Evolutionary conservation across 1,140 invertebrate genomes (phyloP), one percentile per base, ranked within the genome.

Genomic region (Microplitis demolitor): DNA sequence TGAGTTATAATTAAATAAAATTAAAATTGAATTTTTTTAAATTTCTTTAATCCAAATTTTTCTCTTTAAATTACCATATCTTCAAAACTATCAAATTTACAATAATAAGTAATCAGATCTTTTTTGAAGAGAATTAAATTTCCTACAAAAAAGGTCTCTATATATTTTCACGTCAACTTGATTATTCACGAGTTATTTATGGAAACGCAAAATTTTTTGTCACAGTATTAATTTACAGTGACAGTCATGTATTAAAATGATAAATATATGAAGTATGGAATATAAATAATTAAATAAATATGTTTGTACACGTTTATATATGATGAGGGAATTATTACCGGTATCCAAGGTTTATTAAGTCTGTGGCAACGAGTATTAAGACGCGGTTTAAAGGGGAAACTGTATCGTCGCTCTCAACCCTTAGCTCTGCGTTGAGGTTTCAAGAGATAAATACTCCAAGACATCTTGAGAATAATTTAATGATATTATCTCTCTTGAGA

Each of bases 291-390:
- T 9, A 45, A 45, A 45, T 45, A 45, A 45, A 45, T 45, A 45
- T 45, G 39, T 45, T 45, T 45, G 39, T 45, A 45, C 39, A 45
- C 39, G 39, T 45, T 45, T 45, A 45, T 45, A 45, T 45, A 45
- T 45, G 39, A 45, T 45, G 39, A 45, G 39, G 39, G 39, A 74
- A 78, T 77, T 77, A 35, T 66, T 70, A 60, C 66, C 71, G 78
- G 74, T 77, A 80, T 78, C 76, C 77, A 53, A 74, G 72, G 75
- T 80, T 79, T 80, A 80, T 80, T 80, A 80, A 80, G 76, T 78
- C 76, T 77, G 78, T 76, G 78, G 78, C 74, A 76, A 75, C 75
- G 73, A 37, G 72, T 74, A 76, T 74, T 72, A 76, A 77, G 75
- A 77, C 72, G 70, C 69, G 79, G 79, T 78, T 68, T 66, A 79